Percentiles rank a stretch among this genome's conserved stretches.
Conservation (phyloP, 2,797 vertebrate genomes). For the Alcedo atthis region DNA sequence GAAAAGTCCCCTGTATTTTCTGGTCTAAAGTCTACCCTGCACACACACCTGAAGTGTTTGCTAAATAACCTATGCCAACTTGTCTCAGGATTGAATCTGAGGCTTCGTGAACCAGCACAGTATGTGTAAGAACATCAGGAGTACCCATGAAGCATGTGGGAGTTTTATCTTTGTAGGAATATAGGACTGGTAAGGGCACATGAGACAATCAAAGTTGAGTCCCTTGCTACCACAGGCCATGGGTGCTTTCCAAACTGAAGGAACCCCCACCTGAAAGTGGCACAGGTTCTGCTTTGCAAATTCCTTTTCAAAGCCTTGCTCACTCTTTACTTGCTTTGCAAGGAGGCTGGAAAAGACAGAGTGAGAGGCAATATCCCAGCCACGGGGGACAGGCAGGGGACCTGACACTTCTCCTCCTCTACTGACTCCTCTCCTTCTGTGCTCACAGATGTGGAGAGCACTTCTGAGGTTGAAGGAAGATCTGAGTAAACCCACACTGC, state of each 20-base stretch:
- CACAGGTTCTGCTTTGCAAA: neutral
- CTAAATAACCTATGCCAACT: neutral
- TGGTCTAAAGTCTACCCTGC: neutral
- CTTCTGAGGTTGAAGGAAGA: slow-evolving; percentile 38
- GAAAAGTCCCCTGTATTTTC: slow-evolving; percentile 3
- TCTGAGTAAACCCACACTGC: slow-evolving; percentile 20
- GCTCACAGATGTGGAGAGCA: neutral
- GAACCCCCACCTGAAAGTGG: neutral
- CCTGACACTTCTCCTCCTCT: neutral
- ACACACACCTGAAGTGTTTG: neutral
- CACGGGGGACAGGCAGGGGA: neutral
- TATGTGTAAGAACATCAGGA: neutral
- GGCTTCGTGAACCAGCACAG: neutral
- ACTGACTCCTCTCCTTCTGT: neutral
- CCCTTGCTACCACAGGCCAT: neutral
- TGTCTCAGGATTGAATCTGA: neutral
- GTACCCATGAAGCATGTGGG: neutral
- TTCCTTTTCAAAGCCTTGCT: neutral
- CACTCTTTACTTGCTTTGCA: neutral
- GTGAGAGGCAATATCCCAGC: neutral
- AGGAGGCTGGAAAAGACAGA: neutral
- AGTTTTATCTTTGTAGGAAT: neutral
- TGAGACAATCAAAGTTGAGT: neutral
- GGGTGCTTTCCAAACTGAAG: neutral
- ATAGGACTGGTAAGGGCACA: neutral